Base-by-base conservation (phyloP, 1,140 invertebrate species). In the Psix sp. region DNA sequence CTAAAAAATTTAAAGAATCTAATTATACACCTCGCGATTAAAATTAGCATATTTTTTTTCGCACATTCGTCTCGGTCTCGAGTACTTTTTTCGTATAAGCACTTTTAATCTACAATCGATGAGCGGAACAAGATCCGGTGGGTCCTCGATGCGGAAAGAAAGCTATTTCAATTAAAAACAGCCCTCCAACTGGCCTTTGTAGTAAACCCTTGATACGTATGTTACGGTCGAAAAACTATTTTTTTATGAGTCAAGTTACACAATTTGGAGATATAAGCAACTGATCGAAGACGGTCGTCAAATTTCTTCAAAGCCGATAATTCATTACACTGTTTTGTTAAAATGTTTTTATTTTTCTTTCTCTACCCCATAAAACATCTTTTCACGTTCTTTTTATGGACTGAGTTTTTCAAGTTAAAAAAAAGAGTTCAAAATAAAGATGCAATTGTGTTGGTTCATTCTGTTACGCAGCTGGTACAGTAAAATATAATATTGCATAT, bases 1-100 rank as follows among this genome's bases (percentile, higher is more conserved):
- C 42, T 29, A 59, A 59, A 46, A 48, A 40, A 40, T 40, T 35
- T 21, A 40, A 49, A 14, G 45, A 21, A 20, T 59, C 21, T 48
- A 51, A 43, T 51, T 51, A 43, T 31, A 51, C 18, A 29, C 24
- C 20, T 42, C 16, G 17, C 46, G 26, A 6, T 17, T 11, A 13
- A 26, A 57, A 56, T 66, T 49, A 56, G 35, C 43, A 66, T 66
- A 66, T 31, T 36, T 38, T 51, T 51, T 51, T 59, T 59, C 46
- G 52, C 63, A 59, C 46, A 51, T 49, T 51, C 46, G 45, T 51
- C 18, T 31, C 52, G 38, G 45, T 68, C 24, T 42, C 31, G 14
- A 54, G 42, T 6, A 14, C 42, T 60, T 52, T 52, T 68, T 52
- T 45, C 38, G 33, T 14, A 10, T 20, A n/a, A n/a, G 20, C 2